Percentiles rank a stretch among this genome's conserved stretches.
These are phyloP conservation scores for Chaetorhynchus papuensis DNA, from an alignment of 2,113 vertebrate genomes.

Conservation along the genomic window DNA sequence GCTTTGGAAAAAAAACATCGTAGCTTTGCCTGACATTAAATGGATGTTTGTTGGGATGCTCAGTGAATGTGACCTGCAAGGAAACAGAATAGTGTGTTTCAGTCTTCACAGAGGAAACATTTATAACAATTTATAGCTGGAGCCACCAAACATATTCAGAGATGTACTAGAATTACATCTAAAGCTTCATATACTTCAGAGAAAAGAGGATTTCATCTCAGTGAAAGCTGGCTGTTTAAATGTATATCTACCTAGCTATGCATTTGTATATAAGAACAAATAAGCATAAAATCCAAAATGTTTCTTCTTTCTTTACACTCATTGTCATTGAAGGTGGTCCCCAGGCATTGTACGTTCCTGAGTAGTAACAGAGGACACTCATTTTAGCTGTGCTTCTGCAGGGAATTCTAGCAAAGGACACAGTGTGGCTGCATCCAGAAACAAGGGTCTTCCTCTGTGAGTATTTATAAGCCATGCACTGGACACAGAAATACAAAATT, in stretches of 20 bases:
- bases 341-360: not conserved
- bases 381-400: not conserved
- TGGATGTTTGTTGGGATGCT: not conserved
- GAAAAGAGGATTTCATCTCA: not conserved
- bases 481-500: not conserved
- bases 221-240: not conserved
- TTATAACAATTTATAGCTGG: not conserved
- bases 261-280: not conserved
- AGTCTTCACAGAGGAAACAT: conserved; percentile 18
- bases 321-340: not conserved
- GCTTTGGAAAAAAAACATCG: not conserved
- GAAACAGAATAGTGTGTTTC: not conserved
- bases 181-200: not conserved
- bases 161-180: conserved; percentile 1
- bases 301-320: not conserved
- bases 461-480: not conserved
- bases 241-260: not conserved
- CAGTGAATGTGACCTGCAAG: not conserved
- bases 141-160: accelerated
- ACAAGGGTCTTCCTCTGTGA: not conserved
- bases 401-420: not conserved
- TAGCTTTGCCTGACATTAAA: not conserved
- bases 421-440: not conserved
- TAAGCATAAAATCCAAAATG: not conserved
- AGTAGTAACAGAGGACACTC: not conserved